A percentile compares a stretch with the other conserved stretches of the same genome.
These are phyloP conservation scores for Strigops habroptila DNA, from an alignment of 2,113 vertebrate species.

Conservation along the genomic window DNA sequence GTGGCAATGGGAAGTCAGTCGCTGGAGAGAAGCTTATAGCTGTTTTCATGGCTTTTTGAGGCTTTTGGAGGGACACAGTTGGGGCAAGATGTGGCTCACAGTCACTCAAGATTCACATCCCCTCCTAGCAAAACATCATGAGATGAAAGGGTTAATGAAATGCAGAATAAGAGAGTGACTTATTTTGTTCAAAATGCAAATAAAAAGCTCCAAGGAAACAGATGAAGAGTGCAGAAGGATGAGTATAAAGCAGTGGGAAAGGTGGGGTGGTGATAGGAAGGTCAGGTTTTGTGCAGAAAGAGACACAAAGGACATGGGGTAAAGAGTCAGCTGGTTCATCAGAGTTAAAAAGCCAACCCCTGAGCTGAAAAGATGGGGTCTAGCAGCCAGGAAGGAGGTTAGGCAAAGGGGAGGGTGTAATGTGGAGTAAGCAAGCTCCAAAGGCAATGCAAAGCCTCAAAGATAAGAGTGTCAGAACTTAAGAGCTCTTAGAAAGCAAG, in stretches of 20 bases:
- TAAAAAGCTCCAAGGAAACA: not conserved
- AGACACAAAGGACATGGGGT: fast-evolving
- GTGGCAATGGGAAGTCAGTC: not conserved
- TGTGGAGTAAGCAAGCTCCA: not conserved
- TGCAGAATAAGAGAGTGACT: no score
- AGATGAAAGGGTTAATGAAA: not conserved
- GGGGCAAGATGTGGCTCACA: fast-evolving
- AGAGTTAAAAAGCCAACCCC: not conserved
- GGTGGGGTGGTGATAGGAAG: not conserved
- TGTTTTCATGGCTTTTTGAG: not conserved
- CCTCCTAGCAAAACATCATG: not conserved
- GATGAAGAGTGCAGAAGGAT: not conserved
- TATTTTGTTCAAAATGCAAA: not conserved
- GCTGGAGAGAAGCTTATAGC: not conserved
- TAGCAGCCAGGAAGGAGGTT: not conserved
- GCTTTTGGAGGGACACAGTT: not conserved
- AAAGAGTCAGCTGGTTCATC: not conserved
- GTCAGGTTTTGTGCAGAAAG: not conserved
- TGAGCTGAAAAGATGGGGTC: not conserved
- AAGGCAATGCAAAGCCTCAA: not conserved
- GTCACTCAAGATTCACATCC: not conserved
- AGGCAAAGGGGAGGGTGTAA: no score
- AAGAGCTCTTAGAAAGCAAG: not conserved
- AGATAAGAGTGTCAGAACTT: not conserved
- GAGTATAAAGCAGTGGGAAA: not conserved